Evolutionary conservation across 2,797 vertebrate species (phyloP).

Genomic region (Myotis planiceps): DNA sequence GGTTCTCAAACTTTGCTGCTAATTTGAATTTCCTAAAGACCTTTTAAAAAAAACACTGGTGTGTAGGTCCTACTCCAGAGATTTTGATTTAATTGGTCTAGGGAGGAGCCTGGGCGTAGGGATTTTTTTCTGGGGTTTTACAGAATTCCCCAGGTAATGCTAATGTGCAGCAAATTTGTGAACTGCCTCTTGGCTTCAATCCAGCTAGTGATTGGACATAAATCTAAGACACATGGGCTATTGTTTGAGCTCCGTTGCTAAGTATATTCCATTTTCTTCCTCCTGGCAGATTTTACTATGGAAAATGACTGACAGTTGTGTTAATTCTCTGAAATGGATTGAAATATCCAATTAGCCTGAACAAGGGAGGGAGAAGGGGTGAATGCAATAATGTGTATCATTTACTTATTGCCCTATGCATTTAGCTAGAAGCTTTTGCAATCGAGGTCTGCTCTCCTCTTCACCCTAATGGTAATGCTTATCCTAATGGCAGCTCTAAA

Average conservation of each 20-base stretch:
- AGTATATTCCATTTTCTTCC: constrained; percentile 46
- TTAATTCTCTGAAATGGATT: constrained; percentile 64
- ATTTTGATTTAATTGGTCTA: neutral
- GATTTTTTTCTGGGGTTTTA: neutral
- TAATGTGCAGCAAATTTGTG: constrained; percentile 7
- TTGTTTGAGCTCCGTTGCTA: neutral
- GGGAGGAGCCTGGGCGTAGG: neutral
- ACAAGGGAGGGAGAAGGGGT: neutral
- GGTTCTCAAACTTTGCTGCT: neutral
- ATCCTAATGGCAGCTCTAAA: constrained; percentile 56
- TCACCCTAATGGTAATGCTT: constrained; percentile 49
- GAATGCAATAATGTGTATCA: constrained; percentile 25
- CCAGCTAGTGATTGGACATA: neutral
- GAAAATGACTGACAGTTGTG: constrained; percentile 42
- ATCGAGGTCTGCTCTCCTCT: constrained; percentile 48
- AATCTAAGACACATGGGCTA: neutral
- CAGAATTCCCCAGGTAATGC: neutral
- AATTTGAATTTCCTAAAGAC: neutral
- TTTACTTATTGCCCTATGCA: constrained; percentile 34
- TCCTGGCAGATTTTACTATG: constrained; percentile 43
- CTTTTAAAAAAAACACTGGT: neutral
- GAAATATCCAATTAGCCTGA: constrained; percentile 65
- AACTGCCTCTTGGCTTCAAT: neutral
- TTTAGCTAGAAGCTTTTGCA: constrained; percentile 59
- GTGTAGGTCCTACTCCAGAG: neutral